Evolutionary conservation across 2,797 vertebrate genomes (phyloP), one percentile per base, ranked within the genome.

Genomic region (Cacajao melanocephalus): DNA sequence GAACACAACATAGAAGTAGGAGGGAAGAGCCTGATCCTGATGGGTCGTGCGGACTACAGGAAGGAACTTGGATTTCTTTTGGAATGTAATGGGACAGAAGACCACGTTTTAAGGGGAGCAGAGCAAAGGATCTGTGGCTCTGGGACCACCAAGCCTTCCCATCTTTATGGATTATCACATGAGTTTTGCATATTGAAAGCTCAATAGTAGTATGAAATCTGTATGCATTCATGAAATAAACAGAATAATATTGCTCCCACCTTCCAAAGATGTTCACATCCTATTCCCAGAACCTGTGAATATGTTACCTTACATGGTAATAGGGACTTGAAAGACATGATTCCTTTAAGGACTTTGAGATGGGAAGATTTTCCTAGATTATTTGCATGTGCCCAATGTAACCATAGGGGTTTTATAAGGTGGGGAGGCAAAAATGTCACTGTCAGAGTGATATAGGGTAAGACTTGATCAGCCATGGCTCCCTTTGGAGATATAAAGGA

Each of bases 81-180:
- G 8, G 24, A 70, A 75, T 52, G 39, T 39, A 50, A 48, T 15
- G 48, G n/a, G 44, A 36, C 39, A 72, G 19, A 30, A 93, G 33
- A 52, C 7, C 11, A 1, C 1, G 0, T 1, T 20, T 26, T 44
- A 20, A 55, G 22, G 36, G 7, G 82, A 57, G 8, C 1, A 5
- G 15, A 20, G 36, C 7, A 36, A 19, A 44, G 50, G 20, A 15
- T 9, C 28, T 50, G 14, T 64, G 70, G 13, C 15, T n/a, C 0
- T 1, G 36, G 57, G 9, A 30, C 41, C 48, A 39, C 7, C 28
- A 46, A 46, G 19, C 33, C 61, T 50, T 30, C 33, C 15, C 22
- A 55, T 13, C 28, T 48, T 76, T 67, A 5, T 44, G 72, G 28
- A n/a, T 28, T 7, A 44, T 22, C 30, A 24, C 15, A 2, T 11